Evolutionary conservation across 2,888 invertebrate species (phyloP), one percentile per base, ranked within the genome.

Genomic region (Eupithecia vulgata): DNA sequence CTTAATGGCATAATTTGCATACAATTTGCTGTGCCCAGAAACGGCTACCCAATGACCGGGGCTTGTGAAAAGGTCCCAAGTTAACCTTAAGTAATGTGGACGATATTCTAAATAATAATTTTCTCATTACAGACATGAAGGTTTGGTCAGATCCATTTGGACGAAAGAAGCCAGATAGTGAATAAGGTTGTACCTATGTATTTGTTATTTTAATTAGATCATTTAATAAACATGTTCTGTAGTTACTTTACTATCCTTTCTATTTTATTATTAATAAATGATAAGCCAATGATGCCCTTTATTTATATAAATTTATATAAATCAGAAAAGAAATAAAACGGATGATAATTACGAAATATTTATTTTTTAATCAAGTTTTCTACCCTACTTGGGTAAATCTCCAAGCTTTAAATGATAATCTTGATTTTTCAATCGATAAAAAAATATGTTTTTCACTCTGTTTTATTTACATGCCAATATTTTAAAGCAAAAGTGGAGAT

Each of bases 111-210:
- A 37, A 37, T 13, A 21, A 21, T 42, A 65, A 25, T 65, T 21
- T 40, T 65, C 65, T 79, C 76, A 76, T 94, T 93, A 77, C 90
- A 95, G 95, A 95, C 89, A 95, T 95, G 95, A 95, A 95, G 80
- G 92, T 95, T 5, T 95, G 95, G 95, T 88, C 94, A 30, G 95
- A 95, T 87, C 95, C 95, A 40, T 95, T 95, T 87, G 94, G 88
- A 15, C 87, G 95, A 13, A 95, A 94, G 82, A 94, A 94, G 83
- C 83, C 89, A 68, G 86, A 87, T 21, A 87, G 78, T 81, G 88
- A 90, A 25, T 65, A 65, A 42, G 12, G 35, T n/a, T 35, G 17
- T 7, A 65, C 5, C 21, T 48, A 48, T n/a, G 40, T 65, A 65
- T 37, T 73, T 77, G 45, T 69, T 77, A 65, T 68, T 72, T 64